A percentile compares a stretch with the other conserved stretches of the same genome.
These are phyloP conservation scores for Gopherus evgoodei DNA, from an alignment of 2,113 vertebrate genomes.

Conservation along the genomic window DNA sequence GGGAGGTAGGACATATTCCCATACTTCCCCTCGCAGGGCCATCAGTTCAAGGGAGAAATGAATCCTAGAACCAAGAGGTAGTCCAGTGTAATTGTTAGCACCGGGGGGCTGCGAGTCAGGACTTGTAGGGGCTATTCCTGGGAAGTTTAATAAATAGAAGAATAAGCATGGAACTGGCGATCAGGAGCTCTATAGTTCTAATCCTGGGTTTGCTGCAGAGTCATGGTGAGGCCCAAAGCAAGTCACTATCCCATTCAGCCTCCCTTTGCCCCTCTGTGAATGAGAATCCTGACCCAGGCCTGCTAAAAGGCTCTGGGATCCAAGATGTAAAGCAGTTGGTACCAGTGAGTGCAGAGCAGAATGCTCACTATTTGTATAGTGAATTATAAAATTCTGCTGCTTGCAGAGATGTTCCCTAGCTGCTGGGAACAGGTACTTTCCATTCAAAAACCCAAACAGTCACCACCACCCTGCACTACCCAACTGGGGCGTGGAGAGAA, in stretches of 20 bases:
- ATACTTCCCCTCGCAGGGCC: background rate
- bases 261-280: background rate
- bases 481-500: background rate
- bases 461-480: background rate
- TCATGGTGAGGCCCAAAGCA: background rate
- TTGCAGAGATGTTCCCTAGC: background rate
- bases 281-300: background rate
- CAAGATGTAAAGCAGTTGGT: background rate
- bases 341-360: background rate
- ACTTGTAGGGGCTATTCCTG: background rate
- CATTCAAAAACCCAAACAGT: background rate
- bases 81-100: background rate
- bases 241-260: background rate
- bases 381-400: background rate
- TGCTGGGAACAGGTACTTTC: background rate
- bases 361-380: background rate
- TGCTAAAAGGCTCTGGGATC: background rate
- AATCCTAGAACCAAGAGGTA: background rate
- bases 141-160: background rate
- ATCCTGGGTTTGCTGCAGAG: background rate
- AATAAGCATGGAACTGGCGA: background rate
- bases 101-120: no score
- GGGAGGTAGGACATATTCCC: constrained; percentile 83
- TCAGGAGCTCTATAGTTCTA: background rate
- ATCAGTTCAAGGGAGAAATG: background rate